phyloP scores from a whole-genome alignment of 2,113 vertebrate species.

The Dunckerocampus dactyliophorus region DNA sequence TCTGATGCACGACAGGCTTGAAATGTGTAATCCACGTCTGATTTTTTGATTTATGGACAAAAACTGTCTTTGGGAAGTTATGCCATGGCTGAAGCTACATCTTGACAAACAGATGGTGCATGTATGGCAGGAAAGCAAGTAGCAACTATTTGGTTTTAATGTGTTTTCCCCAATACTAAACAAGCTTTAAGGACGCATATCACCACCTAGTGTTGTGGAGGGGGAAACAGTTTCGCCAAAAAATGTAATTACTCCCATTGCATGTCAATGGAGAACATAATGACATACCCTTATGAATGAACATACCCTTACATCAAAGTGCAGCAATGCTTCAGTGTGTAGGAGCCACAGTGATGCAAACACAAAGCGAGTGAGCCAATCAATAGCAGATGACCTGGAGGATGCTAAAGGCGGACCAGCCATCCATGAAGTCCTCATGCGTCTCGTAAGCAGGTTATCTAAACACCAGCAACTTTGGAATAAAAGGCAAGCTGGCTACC shows the following conservation, averaged over 20 bases:
- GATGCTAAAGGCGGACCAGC: constrained; percentile 34
- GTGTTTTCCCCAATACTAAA: no score
- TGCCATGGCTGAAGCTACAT: no score
- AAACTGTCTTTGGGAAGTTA: not conserved
- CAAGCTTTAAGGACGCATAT: no score
- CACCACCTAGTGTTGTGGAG: no score
- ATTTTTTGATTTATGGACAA: not conserved
- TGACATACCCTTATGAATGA: no score
- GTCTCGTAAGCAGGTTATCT: constrained; percentile 16
- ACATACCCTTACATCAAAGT: no score
- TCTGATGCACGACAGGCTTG: not conserved
- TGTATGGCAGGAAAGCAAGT: no score
- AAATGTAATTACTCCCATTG: no score
- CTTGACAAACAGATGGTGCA: no score
- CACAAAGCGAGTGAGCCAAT: constrained; percentile 41
- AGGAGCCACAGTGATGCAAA: constrained; percentile 1
- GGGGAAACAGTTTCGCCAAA: no score
- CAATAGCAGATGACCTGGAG: constrained; percentile 51
- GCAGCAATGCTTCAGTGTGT: not conserved
- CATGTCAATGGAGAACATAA: no score
- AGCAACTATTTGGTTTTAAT: no score
- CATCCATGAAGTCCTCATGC: constrained; percentile 44
- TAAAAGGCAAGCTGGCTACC: not conserved
- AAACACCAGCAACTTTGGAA: constrained; percentile 7
- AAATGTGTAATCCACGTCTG: not conserved